Evolutionary conservation across 1,140 invertebrate genomes (phyloP).

Genomic region (Portunus trituberculatus): DNA sequence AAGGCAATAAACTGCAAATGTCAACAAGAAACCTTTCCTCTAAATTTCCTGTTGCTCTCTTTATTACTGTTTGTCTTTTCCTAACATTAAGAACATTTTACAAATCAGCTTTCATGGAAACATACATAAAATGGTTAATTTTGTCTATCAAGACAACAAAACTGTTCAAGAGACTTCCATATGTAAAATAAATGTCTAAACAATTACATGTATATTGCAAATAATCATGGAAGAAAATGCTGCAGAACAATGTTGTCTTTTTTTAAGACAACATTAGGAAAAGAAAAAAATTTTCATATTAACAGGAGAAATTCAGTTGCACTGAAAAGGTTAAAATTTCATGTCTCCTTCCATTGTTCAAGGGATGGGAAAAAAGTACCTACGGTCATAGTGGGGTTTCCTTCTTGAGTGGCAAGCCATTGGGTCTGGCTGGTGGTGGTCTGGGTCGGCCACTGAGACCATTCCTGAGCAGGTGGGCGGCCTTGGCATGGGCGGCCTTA

Average conservation of each 20-base stretch:
- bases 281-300: neutral
- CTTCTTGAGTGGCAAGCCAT: conserved; percentile 88
- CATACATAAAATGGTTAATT: too few species aligned
- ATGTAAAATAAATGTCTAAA: too few species aligned
- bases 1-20: too few species aligned
- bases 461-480: conserved; percentile 81
- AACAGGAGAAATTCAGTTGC: neutral
- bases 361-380: neutral
- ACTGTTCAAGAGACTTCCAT: too few species aligned
- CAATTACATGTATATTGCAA: neutral
- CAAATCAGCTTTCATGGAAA: too few species aligned
- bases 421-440: conserved; percentile 84
- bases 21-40: too few species aligned
- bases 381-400: conserved; percentile 84
- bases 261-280: neutral
- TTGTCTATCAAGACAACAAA: too few species aligned
- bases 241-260: neutral
- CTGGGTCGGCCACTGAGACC: conserved; percentile 81
- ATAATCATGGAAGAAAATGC: neutral
- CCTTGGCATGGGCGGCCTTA: conserved; percentile 81
- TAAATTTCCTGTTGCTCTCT: too few species aligned
- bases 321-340: neutral
- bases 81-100: too few species aligned
- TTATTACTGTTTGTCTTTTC: too few species aligned
- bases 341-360: neutral